Evolutionary conservation across 2,113 vertebrate species (phyloP).

Genomic region (Dromaius novaehollandiae): DNA sequence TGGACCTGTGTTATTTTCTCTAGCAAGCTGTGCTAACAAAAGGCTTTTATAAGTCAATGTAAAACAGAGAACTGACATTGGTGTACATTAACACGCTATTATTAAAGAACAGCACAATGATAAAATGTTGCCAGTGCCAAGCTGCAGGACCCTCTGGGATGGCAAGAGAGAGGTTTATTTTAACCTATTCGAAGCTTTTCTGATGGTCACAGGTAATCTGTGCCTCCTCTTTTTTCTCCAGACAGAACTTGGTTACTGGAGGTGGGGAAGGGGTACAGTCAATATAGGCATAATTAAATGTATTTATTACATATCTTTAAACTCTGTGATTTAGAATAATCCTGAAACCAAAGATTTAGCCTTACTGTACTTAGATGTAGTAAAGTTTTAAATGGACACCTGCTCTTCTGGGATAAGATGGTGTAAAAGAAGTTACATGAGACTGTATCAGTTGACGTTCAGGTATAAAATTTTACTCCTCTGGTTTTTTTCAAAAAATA

Average conservation of each 20-base stretch:
- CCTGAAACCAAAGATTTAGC: background rate
- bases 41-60: background rate
- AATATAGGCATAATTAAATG: background rate
- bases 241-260: background rate
- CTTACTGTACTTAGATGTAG: background rate
- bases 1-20: background rate
- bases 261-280: background rate
- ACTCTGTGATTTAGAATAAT: background rate
- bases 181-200: background rate
- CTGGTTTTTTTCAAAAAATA: background rate
- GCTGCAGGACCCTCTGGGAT: background rate
- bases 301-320: background rate
- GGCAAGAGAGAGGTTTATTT: background rate
- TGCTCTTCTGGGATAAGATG: background rate
- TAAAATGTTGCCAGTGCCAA: background rate
- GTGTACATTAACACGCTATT: fast-evolving
- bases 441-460: background rate
- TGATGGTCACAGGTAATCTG: background rate
- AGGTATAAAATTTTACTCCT: background rate
- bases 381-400: background rate
- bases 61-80: background rate
- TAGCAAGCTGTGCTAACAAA: background rate
- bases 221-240: background rate
- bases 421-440: background rate
- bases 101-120: background rate